Evolutionary conservation across 2,797 vertebrate genomes (phyloP), one percentile per base, ranked within the genome.

Genomic region (Catharus ustulatus): DNA sequence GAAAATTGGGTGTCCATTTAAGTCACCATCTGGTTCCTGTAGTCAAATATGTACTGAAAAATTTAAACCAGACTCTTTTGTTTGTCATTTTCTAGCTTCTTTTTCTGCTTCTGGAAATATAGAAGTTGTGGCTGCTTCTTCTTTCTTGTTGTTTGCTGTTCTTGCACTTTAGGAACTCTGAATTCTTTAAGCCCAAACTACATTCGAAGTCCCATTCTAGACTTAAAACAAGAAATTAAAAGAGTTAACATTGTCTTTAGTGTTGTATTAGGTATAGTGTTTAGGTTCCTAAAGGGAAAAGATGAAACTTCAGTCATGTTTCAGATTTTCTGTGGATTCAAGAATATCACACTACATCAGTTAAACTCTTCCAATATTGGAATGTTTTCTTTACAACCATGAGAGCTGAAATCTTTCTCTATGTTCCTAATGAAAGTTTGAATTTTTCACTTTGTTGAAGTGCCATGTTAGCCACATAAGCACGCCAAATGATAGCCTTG

Each of bases 371-470:
- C 62, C 32, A 58, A 18, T 68, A 2, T 27, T 94, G 76, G 43
- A 87, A 87, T 87, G 72, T 83, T 95, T 94, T 92, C 93, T 88
- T 91, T 91, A 72, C n/a, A 88, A 20, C 64, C 45, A 27, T 83
- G 64, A 80, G 32, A 85, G 61, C 61, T 57, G 68, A 71, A 78
- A 83, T 67, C 52, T 32, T 77, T 58, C 67, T 64, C 49, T 45
- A 1, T 69, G 72, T 88, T 94, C 85, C 85, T 91, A 95, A 87
- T 83, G 88, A 43, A 80, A 80, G 64, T 83, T 93, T 61, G 66
- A 68, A 51, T 85, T 67, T 90, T 94, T 83, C 42, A 62, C 57
- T 94, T 91, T 85, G 87, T 80, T 89, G 68, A 54, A 91, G 76
- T 93, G 49, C 94, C 62, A 45, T 24, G 46, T 69, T 86, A 81